Base-by-base conservation (phyloP, 2,113 vertebrate species). In the Monopterus albus region DNA sequence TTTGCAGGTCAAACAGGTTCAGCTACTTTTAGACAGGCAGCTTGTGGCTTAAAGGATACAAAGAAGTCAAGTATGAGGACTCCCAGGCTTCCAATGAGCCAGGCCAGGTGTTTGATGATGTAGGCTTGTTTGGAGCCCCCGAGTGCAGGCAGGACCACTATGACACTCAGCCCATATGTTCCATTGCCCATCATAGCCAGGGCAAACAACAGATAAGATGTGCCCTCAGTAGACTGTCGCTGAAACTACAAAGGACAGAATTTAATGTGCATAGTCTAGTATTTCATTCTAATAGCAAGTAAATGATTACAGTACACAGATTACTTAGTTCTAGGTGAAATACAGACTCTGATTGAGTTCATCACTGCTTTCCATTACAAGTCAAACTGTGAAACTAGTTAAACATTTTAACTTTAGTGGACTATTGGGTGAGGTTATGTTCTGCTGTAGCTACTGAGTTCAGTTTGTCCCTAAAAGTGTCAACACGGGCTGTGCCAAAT, bases 11-110 rank as follows among this genome's bases (percentile, higher is more conserved):
- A n/a, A n/a, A n/a, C n/a, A n/a, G n/a, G n/a, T n/a, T n/a, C n/a
- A n/a, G n/a, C n/a, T n/a, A n/a, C n/a, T n/a, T n/a, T n/a, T n/a
- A n/a, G n/a, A n/a, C n/a, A n/a, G n/a, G n/a, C n/a, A n/a, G n/a
- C n/a, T n/a, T n/a, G n/a, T n/a, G n/a, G n/a, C n/a, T 72, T 72
- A 82, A 92, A 94, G 87, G 85, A 93, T 91, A 93, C 88, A 68
- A 94, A 89, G 79, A 85, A 43, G 13, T 94, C 89, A 0, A 93
- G 86, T 50, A 95, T 51, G 21, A 92, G 75, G 62, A 93, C 87
- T 46, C 90, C 92, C 53, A 93, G 87, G 76, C 90, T 94, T 58
- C 90, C 91, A 28, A 75, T 78, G 20, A 94, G 81, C 91, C 93
- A 94, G 8, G 91, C 89, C 68, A 94, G 81, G 69, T 91, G 91